Percentiles rank a stretch among this genome's conserved stretches.
Evolutionary conservation across 2,888 invertebrate species (phyloP).

Genomic region (Antheraea assamensis): DNA sequence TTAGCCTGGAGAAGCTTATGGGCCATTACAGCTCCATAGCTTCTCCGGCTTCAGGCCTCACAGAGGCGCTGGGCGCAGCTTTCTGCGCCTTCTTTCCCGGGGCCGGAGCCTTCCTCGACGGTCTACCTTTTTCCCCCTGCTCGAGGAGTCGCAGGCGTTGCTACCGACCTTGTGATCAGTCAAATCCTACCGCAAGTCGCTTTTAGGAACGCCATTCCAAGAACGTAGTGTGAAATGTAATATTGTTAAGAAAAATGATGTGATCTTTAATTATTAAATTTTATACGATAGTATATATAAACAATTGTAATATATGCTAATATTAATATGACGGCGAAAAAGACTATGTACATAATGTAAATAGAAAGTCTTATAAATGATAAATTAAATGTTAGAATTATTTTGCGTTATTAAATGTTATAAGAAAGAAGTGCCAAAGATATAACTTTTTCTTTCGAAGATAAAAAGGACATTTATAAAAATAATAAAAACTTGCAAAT

Average conservation of each 20-base stretch:
- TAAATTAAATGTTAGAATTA: background rate
- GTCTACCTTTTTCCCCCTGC: too few relatives aligned
- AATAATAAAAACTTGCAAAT: background rate
- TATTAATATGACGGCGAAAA: background rate
- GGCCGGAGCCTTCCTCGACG: too few relatives aligned
- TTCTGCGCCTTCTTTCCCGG: too few relatives aligned
- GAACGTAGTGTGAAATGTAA: background rate
- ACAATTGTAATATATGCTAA: conserved; percentile 8
- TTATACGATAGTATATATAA: background rate
- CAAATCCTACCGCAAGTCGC: too few relatives aligned
- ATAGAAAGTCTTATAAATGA: background rate
- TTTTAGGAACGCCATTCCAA: background rate
- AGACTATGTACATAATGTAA: background rate
- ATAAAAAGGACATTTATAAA: background rate
- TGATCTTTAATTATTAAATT: background rate
- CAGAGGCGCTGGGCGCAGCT: too few relatives aligned
- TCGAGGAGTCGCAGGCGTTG: too few relatives aligned
- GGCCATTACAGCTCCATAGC: too few relatives aligned
- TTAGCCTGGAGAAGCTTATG: too few relatives aligned
- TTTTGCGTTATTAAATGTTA: background rate
- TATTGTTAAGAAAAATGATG: background rate
- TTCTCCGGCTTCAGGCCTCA: too few relatives aligned
- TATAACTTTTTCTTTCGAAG: background rate
- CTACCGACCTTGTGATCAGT: too few relatives aligned
- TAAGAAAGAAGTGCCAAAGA: background rate